phyloP scores from a whole-genome alignment of 2,113 vertebrate genomes.

The Thalassoma bifasciatum region DNA sequence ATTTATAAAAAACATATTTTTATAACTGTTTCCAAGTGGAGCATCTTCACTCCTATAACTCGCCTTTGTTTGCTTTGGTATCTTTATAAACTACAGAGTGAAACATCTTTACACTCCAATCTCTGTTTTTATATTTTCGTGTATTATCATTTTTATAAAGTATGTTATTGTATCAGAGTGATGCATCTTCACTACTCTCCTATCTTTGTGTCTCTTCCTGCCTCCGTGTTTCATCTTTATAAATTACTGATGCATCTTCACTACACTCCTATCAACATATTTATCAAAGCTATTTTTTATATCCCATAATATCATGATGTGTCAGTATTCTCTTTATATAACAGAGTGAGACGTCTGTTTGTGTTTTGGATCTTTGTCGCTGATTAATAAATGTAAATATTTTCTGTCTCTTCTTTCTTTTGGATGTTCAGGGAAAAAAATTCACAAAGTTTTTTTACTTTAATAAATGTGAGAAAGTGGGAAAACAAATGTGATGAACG shows the following conservation, averaged over 20 bases:
- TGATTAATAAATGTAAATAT: constrained; percentile 39
- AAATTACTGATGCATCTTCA: background rate
- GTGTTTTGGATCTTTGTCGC: background rate
- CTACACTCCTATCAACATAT: background rate
- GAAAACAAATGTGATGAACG: no score
- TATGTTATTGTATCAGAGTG: background rate
- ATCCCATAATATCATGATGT: background rate
- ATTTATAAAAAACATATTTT: background rate
- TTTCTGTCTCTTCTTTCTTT: constrained; percentile 1
- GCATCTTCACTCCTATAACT: background rate
- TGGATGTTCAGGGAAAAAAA: background rate
- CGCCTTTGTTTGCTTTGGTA: background rate
- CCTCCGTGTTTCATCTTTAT: no score
- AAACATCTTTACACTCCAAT: background rate
- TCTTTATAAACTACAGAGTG: constrained; percentile 14
- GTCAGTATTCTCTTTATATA: background rate
- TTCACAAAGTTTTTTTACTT: background rate
- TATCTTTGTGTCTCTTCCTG: constrained; percentile 1
- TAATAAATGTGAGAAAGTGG: no score
- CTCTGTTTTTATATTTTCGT: background rate
- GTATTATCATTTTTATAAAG: no score
- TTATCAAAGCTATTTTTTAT: background rate
- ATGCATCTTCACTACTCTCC: background rate
- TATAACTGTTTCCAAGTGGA: background rate
- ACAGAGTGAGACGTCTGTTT: background rate